Evolutionary conservation across 35 echinoderm and acorn worm species (phyloP).

Genomic region (Amphiura filiformis): DNA sequence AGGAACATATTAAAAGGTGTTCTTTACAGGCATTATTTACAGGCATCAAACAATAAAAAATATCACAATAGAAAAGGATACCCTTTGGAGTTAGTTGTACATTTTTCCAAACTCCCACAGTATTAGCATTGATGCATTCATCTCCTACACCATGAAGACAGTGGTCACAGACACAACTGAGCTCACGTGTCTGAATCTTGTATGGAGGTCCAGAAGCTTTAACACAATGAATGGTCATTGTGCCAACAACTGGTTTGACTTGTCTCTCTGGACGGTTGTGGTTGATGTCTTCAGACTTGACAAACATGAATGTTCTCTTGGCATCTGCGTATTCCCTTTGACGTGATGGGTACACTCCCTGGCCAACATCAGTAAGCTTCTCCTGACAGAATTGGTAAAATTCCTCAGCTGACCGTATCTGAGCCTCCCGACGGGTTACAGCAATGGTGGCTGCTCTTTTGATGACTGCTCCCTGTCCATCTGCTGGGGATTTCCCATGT

Average conservation of each 20-base stretch:
- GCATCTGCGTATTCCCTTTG: slow-evolving; percentile 1
- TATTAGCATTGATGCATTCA: too few relatives aligned
- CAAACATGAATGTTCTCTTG: background rate
- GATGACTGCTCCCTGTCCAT: background rate
- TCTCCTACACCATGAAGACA: too few relatives aligned
- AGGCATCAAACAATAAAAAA: too few relatives aligned
- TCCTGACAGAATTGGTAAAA: slow-evolving; percentile 1
- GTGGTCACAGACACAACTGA: slow-evolving; percentile 6
- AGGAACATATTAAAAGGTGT: too few relatives aligned
- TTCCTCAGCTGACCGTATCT: background rate
- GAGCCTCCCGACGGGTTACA: background rate
- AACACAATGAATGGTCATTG: slow-evolving; percentile 1
- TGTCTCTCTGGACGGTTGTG: background rate
- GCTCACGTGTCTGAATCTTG: background rate
- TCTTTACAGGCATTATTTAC: too few relatives aligned
- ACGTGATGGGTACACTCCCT: background rate
- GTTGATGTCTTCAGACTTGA: background rate
- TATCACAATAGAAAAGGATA: too few relatives aligned
- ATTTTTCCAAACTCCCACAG: too few relatives aligned
- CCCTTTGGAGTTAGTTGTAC: too few relatives aligned
- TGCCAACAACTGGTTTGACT: background rate
- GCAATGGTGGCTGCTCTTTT: background rate
- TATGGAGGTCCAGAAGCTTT: background rate
- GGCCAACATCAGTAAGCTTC: slow-evolving; percentile 14
- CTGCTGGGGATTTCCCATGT: slow-evolving; percentile 17